Evolutionary conservation across 1,140 invertebrate genomes (phyloP), one percentile per base, ranked within the genome.

Genomic region (Babylonia areolata): DNA sequence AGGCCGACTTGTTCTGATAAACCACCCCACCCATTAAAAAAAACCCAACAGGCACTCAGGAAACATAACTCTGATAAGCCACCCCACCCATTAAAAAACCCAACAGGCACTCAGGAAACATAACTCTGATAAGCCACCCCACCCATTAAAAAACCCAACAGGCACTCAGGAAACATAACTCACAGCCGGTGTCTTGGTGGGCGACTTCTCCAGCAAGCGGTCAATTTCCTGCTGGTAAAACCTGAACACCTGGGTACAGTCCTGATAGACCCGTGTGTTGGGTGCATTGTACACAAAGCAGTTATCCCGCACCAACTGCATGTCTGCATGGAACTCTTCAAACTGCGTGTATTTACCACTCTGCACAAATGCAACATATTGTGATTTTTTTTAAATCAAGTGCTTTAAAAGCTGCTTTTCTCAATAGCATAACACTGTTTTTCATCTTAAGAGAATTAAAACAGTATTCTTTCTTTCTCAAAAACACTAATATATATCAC

Each of bases 211-310:
- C 20, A 93, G 73, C 17, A 93, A 86, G 85, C 91, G 92, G 5
- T 92, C 89, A 84, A 92, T 92, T 87, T 94, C 94, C 73, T 88
- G 89, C 35, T 88, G 73, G 88, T 94, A 94, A 81, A 90, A 94
- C 3, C 78, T 86, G 87, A 94, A 94, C 2, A 94, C 94, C 54
- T 94, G 91, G 80, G 93, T 91, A 88, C 94, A 94, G 86, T 94
- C 94, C n/a, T 89, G 85, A 3, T 93, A 89, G 0, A 94, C 94
- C n/a, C 89, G 87, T 75, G 91, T 93, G 28, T 90, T 90, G n/a
- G 91, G 89, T 0, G 93, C 92, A 81, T 94, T 94, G 87, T 94
- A 94, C n/a, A 91, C 78, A 71, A 91, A 89, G 89, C 94, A 94
- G 87, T 94, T 94, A 58, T 91, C 89, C 37, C 91, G 88, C 17